Base-by-base conservation (phyloP, 2,113 vertebrate species). In the Myiopsitta monachus region DNA sequence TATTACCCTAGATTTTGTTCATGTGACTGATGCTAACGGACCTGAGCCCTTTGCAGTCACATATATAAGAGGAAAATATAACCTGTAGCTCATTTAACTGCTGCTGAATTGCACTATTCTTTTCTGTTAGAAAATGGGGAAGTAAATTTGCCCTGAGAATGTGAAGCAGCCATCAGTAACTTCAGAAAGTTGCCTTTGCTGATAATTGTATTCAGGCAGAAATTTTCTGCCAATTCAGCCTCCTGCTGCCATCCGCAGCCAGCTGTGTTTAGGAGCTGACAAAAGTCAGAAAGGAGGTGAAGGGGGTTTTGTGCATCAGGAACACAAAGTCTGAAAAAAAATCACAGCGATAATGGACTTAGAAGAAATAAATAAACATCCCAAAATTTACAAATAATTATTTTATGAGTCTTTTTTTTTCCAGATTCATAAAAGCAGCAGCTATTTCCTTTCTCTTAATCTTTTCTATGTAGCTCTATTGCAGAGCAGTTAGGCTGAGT, bases 211-310 rank as follows among this genome's bases (percentile, higher is more conserved):
- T 41, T 83, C 57, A 87, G 66, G 6, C 74, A 73, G 87, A 90
- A 74, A 39, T 75, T 90, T 96, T 86, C 52, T 93, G 83, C 80
- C 83, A 93, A n/a, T 84, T 96, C 85, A 92, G 90, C 88, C 93
- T 83, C 88, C 69, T 97, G 92, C 94, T 96, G 95, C 90, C 95
- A 95, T 83, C 95, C 95, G 88, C 96, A 83, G 93, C 85, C 94
- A 92, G 92, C 79, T 96, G 88, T 59, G 86, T 61, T 93, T 83
- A 83, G 57, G 28, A 91, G 64, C 51, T 70, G 64, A 87, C 61
- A 86, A 24, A 11, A 81, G 43, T 55, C 47, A 78, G 78, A 80
- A 79, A 55, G 51, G 36, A 75, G 46, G 41, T 70, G 31, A 95
- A 76, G 24, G 23, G 46, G 3, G 0, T 9, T 81, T 73, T 69